These are phyloP conservation scores for Phaetusa simplex DNA, from an alignment of 2,113 vertebrate species.

Conservation along the genomic window DNA sequence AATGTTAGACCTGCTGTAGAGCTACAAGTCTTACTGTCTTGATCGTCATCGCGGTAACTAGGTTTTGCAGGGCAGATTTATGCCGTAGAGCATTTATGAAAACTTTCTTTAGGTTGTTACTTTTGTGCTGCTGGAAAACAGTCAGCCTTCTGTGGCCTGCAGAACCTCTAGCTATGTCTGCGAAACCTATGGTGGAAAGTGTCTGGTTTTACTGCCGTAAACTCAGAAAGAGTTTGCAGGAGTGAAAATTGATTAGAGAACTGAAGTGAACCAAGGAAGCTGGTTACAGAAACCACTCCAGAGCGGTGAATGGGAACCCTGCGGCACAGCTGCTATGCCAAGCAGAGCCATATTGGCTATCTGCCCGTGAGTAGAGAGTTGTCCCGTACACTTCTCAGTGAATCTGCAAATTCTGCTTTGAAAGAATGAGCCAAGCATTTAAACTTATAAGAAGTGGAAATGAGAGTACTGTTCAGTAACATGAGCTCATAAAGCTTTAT, in stretches of 20 bases:
- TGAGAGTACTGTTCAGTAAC: background rate
- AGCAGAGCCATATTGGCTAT: background rate
- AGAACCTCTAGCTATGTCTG: background rate
- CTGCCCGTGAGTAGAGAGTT: background rate
- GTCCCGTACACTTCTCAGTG: background rate
- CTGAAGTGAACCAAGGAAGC: background rate
- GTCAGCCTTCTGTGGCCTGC: background rate
- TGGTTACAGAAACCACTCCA: accelerated
- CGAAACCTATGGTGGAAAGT: background rate
- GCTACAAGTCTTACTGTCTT: background rate
- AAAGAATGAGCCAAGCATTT: background rate
- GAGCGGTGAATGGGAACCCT: background rate
- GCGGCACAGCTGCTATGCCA: background rate
- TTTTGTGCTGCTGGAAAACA: background rate
- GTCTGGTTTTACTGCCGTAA: background rate
- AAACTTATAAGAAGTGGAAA: background rate
- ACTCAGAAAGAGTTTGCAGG: background rate
- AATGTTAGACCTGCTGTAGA: background rate
- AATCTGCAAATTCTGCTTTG: background rate
- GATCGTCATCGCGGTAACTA: background rate
- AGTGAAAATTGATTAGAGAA: background rate
- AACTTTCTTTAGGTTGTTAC: background rate
- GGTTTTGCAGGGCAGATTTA: background rate
- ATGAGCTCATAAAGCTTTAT: background rate
- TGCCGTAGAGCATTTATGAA: accelerated